Base-by-base conservation (phyloP, 2,797 vertebrate genomes). In the Lepidocolaptes lacrymiger region DNA sequence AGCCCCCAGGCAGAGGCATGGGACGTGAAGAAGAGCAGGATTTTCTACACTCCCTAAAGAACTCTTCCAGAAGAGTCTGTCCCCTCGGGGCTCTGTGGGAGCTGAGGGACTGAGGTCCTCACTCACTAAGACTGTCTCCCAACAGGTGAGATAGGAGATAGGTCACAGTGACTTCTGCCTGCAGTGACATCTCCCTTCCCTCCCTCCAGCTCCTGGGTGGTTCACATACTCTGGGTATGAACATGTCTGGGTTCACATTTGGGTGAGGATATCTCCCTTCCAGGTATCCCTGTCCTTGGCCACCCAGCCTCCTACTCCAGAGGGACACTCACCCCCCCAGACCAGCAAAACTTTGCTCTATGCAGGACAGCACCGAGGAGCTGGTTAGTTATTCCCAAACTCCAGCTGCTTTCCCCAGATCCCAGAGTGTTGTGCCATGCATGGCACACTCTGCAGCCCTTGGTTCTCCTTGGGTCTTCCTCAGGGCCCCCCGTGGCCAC, bases 371-470 rank as follows among this genome's bases (percentile, higher is more conserved):
- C 61, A 51, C 28, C 10, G 19, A 63, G 30, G 41, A 22, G n/a
- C 19, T 54, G 64, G 34, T 51, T 49, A 32, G 14, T 21, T 18
- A 14, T 12, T 72, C 24, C 49, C 49, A 46, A 62, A 34, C 19
- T 54, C 39, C 61, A 56, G 7, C 10, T 34, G 7, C 37, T 27
- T 56, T 59, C 74, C n/a, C 39, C 27, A 52, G 59, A 83, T 17
- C 19, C 44, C 34, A 14, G 30, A 14, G 46, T 37, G 12, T 48
- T 43, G 55, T 66, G 39, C 52, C 1, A 0, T 1, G 8, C 1
- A 0, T 1, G 5, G 34, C 46, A 55, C 10, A 2, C 26, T 32
- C 51, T 30, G 26, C 30, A 62, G 23, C 7, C 24, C 2, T 0
- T 2, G 26, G 67, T 30, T 41, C 34, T 55, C 41, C 51, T 10